Conservation (phyloP, 2,113 vertebrate genomes). For the Falco punctatus region DNA sequence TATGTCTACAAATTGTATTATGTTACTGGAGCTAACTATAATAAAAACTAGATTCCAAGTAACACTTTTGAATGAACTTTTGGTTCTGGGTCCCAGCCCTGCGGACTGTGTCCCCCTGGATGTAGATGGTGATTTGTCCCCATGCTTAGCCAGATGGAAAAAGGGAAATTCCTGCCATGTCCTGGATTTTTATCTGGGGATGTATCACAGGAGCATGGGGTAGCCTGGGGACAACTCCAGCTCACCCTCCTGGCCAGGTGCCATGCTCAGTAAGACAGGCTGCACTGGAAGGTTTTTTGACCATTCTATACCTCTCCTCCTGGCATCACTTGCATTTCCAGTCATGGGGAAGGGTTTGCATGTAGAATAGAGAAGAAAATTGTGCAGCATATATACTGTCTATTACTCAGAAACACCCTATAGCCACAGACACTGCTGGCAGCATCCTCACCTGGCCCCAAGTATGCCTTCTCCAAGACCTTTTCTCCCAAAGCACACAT, state of each 20-base stretch:
- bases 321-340: not conserved
- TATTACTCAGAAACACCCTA: not conserved
- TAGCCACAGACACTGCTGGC: not conserved
- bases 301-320: not conserved
- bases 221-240: not conserved
- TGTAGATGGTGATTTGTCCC: not conserved
- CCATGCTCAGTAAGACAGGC: not conserved
- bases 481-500: not conserved
- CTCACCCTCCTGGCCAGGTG: fast-evolving
- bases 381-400: no score
- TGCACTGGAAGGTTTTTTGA: not conserved
- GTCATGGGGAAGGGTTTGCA: not conserved
- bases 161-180: not conserved
- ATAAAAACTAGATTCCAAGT: not conserved
- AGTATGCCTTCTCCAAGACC: not conserved
- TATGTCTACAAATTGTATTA: not conserved
- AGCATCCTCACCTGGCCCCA: not conserved
- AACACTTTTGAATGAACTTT: not conserved
- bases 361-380: not conserved
- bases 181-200: not conserved
- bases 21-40: not conserved
- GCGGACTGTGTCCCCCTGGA: not conserved
- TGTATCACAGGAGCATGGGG: not conserved
- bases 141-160: not conserved
- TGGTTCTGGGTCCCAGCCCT: not conserved